Evolutionary conservation across 2,888 invertebrate genomes (phyloP), one percentile per base, ranked within the genome.

Genomic region (Standfussiana lucernea): DNA sequence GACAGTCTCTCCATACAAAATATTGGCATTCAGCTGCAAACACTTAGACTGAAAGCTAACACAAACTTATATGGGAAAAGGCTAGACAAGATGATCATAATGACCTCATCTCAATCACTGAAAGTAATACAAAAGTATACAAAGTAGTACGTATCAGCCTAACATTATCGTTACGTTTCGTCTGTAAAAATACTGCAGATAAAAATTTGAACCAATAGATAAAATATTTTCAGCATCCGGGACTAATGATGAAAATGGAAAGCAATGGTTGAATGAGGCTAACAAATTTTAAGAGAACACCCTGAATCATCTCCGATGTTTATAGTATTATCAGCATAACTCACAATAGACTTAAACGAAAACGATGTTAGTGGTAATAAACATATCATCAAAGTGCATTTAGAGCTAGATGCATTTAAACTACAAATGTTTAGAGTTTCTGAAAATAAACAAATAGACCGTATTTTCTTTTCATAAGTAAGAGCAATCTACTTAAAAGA

Each of bases 361-460:
- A 62, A 72, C 56, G 37, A 66, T 66, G 42, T 66, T 69, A 69
- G n/a, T 69, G 45, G 66, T 67, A 50, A 83, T 83, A 84, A 80
- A 83, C 35, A 67, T 69, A 70, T 84, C 70, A 84, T 66, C 75
- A 75, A 18, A 67, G 61, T 83, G 81, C 81, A 83, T 83, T 83
- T 72, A 10, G 61, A 66, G 50, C 42, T 69, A 24, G 32, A 75
- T 69, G 75, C 75, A 75, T 84, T 79, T 62, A 70, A 67, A 70
- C 62, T 35, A 73, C 56, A 62, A 80, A 75, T 62, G 35, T 67
- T 56, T 70, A n/a, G 37, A 47, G 47, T 56, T 70, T 61, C 35
- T 21, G 21, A 72, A 75, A 69, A 75, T 40, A 82, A 78, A 74
- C 15, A 45, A 56, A 56, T 42, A 61, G 10, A 72, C n/a, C 15